Evolutionary conservation across 2,797 vertebrate species (phyloP).

Genomic region (Craterocephalus amniculus): DNA sequence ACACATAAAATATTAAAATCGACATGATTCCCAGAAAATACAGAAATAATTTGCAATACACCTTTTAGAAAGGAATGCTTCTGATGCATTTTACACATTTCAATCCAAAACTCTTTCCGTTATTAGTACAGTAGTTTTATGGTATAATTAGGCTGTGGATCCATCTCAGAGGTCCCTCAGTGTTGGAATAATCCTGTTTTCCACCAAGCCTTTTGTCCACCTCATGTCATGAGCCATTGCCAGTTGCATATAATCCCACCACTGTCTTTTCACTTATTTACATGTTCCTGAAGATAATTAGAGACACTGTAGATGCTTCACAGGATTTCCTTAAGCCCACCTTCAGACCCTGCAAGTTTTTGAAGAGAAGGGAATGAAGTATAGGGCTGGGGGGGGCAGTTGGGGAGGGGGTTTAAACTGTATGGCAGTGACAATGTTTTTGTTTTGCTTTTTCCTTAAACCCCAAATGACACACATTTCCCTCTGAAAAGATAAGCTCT

Average conservation of each 20-base stretch:
- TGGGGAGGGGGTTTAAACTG: slow-evolving; percentile 48
- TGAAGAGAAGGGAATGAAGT: slow-evolving; percentile 53
- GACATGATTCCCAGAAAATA: slow-evolving; percentile 6
- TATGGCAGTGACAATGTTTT: slow-evolving; percentile 77
- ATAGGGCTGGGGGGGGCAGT: slow-evolving; percentile 33
- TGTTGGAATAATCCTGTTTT: slow-evolving; percentile 77
- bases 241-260: slow-evolving; percentile 73
- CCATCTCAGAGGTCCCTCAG: slow-evolving; percentile 40
- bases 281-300: slow-evolving; percentile 78
- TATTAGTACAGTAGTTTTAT: slow-evolving; percentile 21
- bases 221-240: slow-evolving; percentile 69
- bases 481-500: slow-evolving; percentile 82
- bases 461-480: slow-evolving; percentile 81
- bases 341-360: slow-evolving; percentile 55
- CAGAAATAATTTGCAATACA: not conserved
- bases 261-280: slow-evolving; percentile 76
- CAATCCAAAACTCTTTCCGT: not conserved
- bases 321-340: slow-evolving; percentile 67
- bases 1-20: slow-evolving; percentile 30
- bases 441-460: slow-evolving; percentile 81
- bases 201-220: slow-evolving; percentile 73
- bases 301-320: slow-evolving; percentile 71
- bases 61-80: not conserved
- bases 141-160: slow-evolving; percentile 36
- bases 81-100: not conserved